Conservation (phyloP, 2,113 vertebrate species). For the Caranx melampygus region DNA sequence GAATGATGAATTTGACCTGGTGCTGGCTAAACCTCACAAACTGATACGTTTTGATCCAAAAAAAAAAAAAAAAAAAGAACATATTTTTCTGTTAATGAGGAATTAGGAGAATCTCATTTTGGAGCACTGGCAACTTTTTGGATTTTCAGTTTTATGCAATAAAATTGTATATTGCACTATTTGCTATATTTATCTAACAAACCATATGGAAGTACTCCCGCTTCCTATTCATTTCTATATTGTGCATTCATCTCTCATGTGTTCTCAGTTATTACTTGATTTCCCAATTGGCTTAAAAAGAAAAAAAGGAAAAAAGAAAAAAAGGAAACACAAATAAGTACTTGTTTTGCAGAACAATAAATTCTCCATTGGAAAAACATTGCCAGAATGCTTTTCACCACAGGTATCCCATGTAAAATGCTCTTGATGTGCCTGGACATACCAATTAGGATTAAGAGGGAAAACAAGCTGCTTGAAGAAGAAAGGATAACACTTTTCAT, state of each 20-base stretch:
- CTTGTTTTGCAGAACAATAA: slow-evolving; percentile 20
- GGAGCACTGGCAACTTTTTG: not conserved
- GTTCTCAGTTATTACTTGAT: slow-evolving; percentile 31
- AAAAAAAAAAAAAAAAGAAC: slow-evolving; percentile 29
- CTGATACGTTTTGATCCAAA: slow-evolving; percentile 21
- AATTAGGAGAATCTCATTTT: slow-evolving; percentile 6
- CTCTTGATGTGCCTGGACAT: slow-evolving; percentile 30
- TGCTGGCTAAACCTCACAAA: slow-evolving; percentile 12
- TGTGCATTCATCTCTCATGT: not conserved
- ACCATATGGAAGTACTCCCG: not conserved
- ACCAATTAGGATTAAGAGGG: slow-evolving; percentile 30
- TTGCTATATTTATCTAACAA: slow-evolving; percentile 1
- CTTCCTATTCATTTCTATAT: not conserved
- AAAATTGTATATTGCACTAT: not conserved
- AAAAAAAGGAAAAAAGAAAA: too few relatives aligned
- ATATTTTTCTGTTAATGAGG: slow-evolving; percentile 25
- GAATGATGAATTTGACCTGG: slow-evolving; percentile 6
- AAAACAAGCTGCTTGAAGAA: slow-evolving; percentile 34
- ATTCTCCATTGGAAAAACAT: slow-evolving; percentile 24
- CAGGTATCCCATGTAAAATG: slow-evolving; percentile 44
- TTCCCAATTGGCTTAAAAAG: not conserved
- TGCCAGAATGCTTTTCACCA: slow-evolving; percentile 39
- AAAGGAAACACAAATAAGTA: slow-evolving; percentile 29
- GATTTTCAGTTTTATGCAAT: not conserved
- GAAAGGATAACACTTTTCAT: slow-evolving; percentile 13